Evolutionary conservation across 2,888 invertebrate genomes (phyloP), one percentile per base, ranked within the genome.

Genomic region (Mycalesis mineus): DNA sequence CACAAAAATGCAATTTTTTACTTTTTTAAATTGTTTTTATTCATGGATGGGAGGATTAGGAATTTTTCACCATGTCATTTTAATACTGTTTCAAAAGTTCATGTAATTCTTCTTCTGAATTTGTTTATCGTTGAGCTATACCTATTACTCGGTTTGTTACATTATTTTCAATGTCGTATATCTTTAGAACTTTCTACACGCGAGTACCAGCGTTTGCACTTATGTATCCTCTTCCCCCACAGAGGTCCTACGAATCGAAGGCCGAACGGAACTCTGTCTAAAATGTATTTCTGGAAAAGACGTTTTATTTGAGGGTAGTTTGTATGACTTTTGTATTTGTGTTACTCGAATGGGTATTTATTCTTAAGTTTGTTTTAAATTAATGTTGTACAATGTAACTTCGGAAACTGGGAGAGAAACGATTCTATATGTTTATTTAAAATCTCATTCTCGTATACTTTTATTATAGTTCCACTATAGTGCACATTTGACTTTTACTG

Each of bases 161-260:
- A 55, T 14, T 42, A 49, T 39, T 39, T 53, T 39, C 44, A 29
- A 51, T 57, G 54, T 64, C 60, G 60, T 58, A 63, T 61, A 49
- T 62, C 64, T 65, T 60, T 51, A 64, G 68, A 75, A 79, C 69
- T 77, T 75, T 71, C 61, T 61, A 64, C 59, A 4, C 62, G 2
- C 59, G 22, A 65, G 68, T 73, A 81, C 75, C 64, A 72, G 74
- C 72, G 71, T 80, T 79, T 76, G 75, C 80, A 81, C 81, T 82
- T 81, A 80, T 66, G 65, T 53, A 61, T 36, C 63, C 53, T 62
- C 14, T 9, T 29, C 48, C 36, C 14, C 22, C 13, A 28, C 14
- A 33, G 40, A 37, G 51, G 52, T 57, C 62, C 54, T 59, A 64
- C 62, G 65, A 64, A 62, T 53, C 57, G 39, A 51, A 63, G 41